A percentile compares a stretch with the other conserved stretches of the same genome.
phyloP scores from a whole-genome alignment of 2,797 vertebrate species.

The Mormyrus proboscirostris region DNA sequence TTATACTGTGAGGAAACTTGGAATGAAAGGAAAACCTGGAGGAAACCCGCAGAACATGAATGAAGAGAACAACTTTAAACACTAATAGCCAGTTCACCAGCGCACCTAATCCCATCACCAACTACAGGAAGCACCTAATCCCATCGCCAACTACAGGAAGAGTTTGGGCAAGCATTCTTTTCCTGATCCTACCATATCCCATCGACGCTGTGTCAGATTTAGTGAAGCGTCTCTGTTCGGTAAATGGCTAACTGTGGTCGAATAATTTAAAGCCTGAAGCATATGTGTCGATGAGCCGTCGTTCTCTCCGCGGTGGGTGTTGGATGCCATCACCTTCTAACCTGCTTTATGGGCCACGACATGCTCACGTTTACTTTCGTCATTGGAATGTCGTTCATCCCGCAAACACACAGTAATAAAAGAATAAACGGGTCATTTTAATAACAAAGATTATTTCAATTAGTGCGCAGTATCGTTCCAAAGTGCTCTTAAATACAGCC shows the following conservation, averaged over 20 bases:
- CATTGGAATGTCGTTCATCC: neutral
- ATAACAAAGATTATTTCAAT: neutral
- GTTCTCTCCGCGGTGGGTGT: neutral
- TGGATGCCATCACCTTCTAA: neutral
- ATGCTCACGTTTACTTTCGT: neutral
- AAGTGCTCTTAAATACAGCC: neutral
- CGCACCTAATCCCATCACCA: neutral
- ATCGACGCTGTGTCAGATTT: neutral
- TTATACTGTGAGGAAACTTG: neutral
- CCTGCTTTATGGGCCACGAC: neutral
- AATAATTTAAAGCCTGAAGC: neutral
- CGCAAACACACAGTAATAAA: neutral
- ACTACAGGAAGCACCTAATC: neutral
- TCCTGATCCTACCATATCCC: neutral
- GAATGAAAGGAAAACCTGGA: neutral
- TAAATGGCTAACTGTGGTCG: neutral
- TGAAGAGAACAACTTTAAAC: neutral
- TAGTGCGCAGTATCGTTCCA: neutral
- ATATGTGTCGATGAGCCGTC: neutral
- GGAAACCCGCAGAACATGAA: neutral
- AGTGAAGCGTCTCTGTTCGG: neutral
- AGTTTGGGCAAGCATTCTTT: neutral
- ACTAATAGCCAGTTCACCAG: neutral
- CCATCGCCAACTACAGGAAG: no score
- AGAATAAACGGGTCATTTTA: neutral